Evolutionary conservation across 2,888 invertebrate genomes (phyloP).

Genomic region (Hydrotaea diabolus): DNA sequence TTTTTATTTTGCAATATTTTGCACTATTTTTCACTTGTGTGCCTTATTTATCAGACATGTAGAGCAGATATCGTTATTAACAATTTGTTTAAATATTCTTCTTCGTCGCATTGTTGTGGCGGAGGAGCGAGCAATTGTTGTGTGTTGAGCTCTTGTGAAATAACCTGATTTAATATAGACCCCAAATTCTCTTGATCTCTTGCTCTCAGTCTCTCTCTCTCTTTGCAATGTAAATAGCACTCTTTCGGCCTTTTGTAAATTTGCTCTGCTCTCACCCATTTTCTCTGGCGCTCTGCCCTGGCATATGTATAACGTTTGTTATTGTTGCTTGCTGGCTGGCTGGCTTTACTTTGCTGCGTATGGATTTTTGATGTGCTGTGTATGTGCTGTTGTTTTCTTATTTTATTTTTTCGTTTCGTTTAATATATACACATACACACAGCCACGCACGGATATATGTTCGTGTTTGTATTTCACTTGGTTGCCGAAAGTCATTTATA

Average conservation of each 20-base stretch:
- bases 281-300: neutral
- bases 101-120: neutral
- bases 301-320: slow-evolving; percentile 35
- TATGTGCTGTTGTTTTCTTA: slow-evolving; percentile 14
- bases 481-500: slow-evolving; percentile 59
- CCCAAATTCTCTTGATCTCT: slow-evolving; percentile 5
- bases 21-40: slow-evolving; percentile 21
- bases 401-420: neutral
- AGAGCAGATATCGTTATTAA: slow-evolving; percentile 30
- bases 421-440: neutral
- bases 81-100: slow-evolving; percentile 31
- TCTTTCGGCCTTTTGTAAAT: neutral
- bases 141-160: neutral
- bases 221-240: too few species aligned
- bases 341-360: too few species aligned
- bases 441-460: neutral
- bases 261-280: neutral
- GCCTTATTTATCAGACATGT: slow-evolving; percentile 24
- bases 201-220: slow-evolving; percentile 14
- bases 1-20: slow-evolving; percentile 44
- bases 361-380: slow-evolving; percentile 17
- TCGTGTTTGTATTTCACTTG: slow-evolving; percentile 45
- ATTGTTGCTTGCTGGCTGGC: slow-evolving; percentile 22
- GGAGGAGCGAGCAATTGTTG: neutral
- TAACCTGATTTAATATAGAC: slow-evolving; percentile 26